A percentile compares a stretch with the other conserved stretches of the same genome.
These are phyloP conservation scores for Apodemia duryi DNA, from an alignment of 2,888 invertebrate species.

Conservation along the genomic window DNA sequence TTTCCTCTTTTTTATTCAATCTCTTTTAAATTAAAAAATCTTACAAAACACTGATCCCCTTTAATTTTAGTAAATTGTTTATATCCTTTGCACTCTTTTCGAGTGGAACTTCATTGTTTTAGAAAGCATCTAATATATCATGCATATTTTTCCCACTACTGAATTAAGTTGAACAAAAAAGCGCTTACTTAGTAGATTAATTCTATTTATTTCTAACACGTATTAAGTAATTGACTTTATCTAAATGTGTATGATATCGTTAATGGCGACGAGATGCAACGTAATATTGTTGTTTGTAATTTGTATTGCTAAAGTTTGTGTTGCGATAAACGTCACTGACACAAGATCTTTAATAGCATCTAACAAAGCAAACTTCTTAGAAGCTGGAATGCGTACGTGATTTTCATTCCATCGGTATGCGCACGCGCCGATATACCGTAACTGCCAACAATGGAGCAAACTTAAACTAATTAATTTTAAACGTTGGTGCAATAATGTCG, in stretches of 20 bases:
- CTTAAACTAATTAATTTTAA: conserved; percentile 7
- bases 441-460: conserved; percentile 4
- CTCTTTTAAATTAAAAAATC: too few relatives aligned
- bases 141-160: too few relatives aligned
- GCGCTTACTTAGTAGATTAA: too few relatives aligned
- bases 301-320: conserved; percentile 1
- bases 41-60: too few relatives aligned
- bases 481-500: neutral
- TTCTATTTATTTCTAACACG: too few relatives aligned
- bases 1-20: too few relatives aligned
- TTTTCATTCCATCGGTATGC: conserved; percentile 2
- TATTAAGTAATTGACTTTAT: neutral
- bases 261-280: neutral
- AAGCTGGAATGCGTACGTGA: conserved; percentile 12
- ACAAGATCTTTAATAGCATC: conserved; percentile 8
- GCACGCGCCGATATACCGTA: conserved; percentile 1
- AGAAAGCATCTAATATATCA: too few relatives aligned
- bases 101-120: too few relatives aligned
- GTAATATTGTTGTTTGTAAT: neutral
- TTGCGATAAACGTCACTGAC: conserved; percentile 9
- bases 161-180: too few relatives aligned
- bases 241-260: neutral
- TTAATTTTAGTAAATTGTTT: too few relatives aligned
- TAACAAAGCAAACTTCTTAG: conserved; percentile 13
- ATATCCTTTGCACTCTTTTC: too few relatives aligned